phyloP scores from a whole-genome alignment of 2,113 vertebrate genomes.

The Amblyopsis rosae region DNA sequence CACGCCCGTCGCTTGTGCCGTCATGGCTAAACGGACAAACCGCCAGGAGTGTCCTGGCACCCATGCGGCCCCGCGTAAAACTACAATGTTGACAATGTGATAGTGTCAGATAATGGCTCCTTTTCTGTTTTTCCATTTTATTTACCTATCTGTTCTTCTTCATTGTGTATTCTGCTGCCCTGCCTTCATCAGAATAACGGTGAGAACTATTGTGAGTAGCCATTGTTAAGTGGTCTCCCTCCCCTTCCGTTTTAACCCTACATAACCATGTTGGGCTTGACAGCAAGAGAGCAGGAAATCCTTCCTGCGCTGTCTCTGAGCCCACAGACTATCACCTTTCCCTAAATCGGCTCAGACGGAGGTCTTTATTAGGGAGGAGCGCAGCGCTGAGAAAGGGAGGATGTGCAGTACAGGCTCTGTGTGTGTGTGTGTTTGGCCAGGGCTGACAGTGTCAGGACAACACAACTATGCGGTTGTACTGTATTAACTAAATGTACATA shows the following conservation, averaged over 20 bases:
- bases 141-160: too few species aligned
- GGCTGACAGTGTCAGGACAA: neutral
- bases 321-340: conserved; percentile 61
- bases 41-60: too few species aligned
- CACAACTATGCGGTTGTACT: neutral
- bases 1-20: too few species aligned
- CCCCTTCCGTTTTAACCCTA: conserved; percentile 52
- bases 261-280: conserved; percentile 60
- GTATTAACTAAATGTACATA: neutral
- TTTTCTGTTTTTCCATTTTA: too few species aligned
- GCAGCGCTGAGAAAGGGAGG: neutral
- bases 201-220: conserved; percentile 41
- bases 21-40: too few species aligned
- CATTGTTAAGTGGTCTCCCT: conserved; percentile 42
- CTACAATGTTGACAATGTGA: too few species aligned
- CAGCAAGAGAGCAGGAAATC: conserved; percentile 65
- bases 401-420: conserved; percentile 9
- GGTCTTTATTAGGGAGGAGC: neutral
- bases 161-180: conserved; percentile 1
- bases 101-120: too few species aligned
- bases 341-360: conserved; percentile 43
- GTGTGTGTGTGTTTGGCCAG: conserved; percentile 10
- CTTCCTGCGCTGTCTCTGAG: conserved; percentile 60
- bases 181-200: conserved; percentile 4
- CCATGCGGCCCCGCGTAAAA: too few species aligned